Conservation (phyloP, 2,113 vertebrate species). For the Stercorarius parasiticus region DNA sequence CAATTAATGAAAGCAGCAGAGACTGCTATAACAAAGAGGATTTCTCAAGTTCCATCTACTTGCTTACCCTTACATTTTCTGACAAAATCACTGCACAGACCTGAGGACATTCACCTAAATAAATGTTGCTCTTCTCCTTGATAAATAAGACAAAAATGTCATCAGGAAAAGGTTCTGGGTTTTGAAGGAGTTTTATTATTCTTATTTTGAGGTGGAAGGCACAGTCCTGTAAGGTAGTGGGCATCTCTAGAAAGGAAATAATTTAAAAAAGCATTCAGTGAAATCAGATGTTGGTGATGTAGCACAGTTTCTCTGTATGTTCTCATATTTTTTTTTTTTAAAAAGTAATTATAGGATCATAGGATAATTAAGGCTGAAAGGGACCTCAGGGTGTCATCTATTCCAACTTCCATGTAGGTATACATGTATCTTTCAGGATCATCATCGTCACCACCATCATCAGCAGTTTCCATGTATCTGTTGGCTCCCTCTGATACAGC, state of each 20-base stretch:
- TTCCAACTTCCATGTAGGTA: not conserved
- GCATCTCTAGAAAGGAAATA: not conserved
- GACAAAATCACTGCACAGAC: not conserved
- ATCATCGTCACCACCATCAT: not conserved
- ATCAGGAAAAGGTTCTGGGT: not conserved
- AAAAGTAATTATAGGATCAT: not conserved
- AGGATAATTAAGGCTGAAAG: not conserved
- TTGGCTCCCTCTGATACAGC: not conserved
- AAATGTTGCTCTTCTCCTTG: not conserved
- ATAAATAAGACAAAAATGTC: not conserved
- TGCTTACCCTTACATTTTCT: not conserved
- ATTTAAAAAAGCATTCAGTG: fast-evolving
- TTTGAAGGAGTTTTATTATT: not conserved
- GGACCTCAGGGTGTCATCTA: not conserved
- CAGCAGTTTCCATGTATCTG: not conserved
- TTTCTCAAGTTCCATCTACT: not conserved
- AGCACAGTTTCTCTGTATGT: not conserved
- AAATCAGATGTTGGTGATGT: not conserved
- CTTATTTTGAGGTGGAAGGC: not conserved
- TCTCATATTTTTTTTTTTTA: not conserved
- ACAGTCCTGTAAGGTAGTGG: not conserved
- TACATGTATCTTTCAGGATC: not conserved
- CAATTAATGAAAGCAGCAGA: not conserved
- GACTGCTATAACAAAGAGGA: not conserved
- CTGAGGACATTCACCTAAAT: not conserved